Percentiles rank a stretch among this genome's conserved stretches.
phyloP scores from a whole-genome alignment of 1,140 invertebrate genomes.

The Penaeus vannamei region DNA sequence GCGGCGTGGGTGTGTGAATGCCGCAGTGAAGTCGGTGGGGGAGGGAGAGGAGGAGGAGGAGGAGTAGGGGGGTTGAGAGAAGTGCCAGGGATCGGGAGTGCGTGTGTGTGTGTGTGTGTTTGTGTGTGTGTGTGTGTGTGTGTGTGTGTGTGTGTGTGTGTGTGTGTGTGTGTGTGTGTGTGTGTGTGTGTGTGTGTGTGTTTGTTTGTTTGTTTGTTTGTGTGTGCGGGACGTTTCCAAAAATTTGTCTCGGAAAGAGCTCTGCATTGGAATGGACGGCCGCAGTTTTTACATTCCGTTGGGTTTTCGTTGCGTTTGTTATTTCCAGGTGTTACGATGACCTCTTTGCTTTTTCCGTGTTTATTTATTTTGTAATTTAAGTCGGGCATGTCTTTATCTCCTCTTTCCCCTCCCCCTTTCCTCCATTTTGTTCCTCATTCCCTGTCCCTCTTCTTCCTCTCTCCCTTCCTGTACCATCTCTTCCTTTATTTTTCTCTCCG shows the following conservation, averaged over 20 bases:
- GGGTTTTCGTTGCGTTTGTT: no score
- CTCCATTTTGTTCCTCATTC: neutral
- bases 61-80: neutral
- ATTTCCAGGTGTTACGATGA: no score
- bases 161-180: neutral
- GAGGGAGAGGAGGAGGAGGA: neutral
- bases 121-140: neutral
- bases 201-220: no score
- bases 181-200: neutral
- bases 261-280: no score
- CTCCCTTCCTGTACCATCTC: neutral
- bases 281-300: no score
- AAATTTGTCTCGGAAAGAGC: no score
- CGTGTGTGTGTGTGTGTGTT: neutral
- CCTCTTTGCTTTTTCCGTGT: no score
- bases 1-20: neutral
- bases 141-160: neutral
- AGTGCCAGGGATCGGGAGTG: neutral
- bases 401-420: neutral
- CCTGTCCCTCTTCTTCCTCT: neutral
- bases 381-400: neutral
- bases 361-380: neutral
- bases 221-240: no score
- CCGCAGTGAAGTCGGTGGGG: neutral
- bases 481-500: neutral